A percentile compares a stretch with the other conserved stretches of the same genome.
These are phyloP conservation scores for Heterodera schachtii DNA, from an alignment of 1,140 invertebrate species.

Conservation along the genomic window DNA sequence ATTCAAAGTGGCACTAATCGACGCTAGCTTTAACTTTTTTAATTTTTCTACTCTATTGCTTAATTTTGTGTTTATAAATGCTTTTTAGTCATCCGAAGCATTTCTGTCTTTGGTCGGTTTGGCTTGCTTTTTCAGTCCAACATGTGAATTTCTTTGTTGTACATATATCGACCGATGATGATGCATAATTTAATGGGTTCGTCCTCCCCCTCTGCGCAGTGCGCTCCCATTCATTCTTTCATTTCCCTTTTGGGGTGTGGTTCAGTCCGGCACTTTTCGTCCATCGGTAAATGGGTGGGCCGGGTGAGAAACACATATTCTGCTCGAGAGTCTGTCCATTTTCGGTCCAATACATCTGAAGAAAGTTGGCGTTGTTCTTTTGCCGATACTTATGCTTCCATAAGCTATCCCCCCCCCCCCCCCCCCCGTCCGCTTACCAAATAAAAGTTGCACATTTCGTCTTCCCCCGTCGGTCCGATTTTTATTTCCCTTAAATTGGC, in stretches of 20 bases:
- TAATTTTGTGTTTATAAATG: too few species aligned
- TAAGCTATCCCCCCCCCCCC: background rate
- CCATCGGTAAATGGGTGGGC: conserved; percentile 84
- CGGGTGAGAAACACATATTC: conserved; percentile 81
- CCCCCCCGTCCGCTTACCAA: conserved; percentile 67
- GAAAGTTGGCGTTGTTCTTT: background rate
- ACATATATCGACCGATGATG: too few species aligned
- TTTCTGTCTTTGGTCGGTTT: too few species aligned
- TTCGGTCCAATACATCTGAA: conserved; percentile 87
- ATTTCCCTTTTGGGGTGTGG: conserved; percentile 75
- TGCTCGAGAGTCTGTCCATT: conserved; percentile 74
- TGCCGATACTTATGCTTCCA: too few species aligned
- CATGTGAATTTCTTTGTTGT: too few species aligned
- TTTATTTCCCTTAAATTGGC: conserved; percentile 38
- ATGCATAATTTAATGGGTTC: too few species aligned
- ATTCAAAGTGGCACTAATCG: background rate
- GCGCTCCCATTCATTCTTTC: background rate
- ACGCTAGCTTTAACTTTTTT: background rate
- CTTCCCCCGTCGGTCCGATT: conserved; percentile 77
- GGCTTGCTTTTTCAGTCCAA: too few species aligned
- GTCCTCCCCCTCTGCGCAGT: too few species aligned
- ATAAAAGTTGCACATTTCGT: conserved; percentile 99
- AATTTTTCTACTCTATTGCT: too few species aligned
- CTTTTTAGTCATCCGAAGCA: too few species aligned
- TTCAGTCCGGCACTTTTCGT: conserved; percentile 71